Conservation (phyloP, 2,888 invertebrate species). For the Trachelus stipa region DNA sequence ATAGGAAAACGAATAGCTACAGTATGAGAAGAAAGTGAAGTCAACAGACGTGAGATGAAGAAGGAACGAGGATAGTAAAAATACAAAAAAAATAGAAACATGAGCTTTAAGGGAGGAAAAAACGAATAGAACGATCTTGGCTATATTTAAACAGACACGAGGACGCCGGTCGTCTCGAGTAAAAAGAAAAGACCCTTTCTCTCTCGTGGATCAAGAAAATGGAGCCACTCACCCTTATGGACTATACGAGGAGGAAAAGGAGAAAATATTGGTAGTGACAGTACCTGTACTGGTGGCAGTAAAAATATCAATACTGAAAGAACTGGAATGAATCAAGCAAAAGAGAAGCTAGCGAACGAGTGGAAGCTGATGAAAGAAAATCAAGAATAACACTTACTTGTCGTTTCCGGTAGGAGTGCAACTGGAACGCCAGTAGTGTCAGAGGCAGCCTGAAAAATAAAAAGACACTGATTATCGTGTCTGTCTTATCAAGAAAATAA, state of each 20-base stretch:
- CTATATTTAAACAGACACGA: slow-evolving; percentile 57
- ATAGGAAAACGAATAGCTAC: slow-evolving; percentile 13
- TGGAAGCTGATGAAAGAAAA: slow-evolving; percentile 24
- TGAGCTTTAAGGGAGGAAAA: slow-evolving; percentile 31
- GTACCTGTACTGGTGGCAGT: too few relatives aligned
- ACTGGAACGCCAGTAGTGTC: not conserved
- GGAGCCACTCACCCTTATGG: not conserved
- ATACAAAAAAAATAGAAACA: too few relatives aligned
- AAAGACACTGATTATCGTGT: too few relatives aligned
- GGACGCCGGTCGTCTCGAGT: slow-evolving; percentile 40
- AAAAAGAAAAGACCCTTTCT: slow-evolving; percentile 24
- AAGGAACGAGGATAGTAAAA: slow-evolving; percentile 12
- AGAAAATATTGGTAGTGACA: too few relatives aligned
- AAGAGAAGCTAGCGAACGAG: not conserved
- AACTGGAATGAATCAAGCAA: not conserved
- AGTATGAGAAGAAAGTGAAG: slow-evolving; percentile 27
- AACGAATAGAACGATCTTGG: slow-evolving; percentile 42
- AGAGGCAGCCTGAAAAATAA: too few relatives aligned
- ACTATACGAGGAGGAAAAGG: too few relatives aligned
- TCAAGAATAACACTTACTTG: slow-evolving; percentile 28
- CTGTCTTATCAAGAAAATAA: too few relatives aligned
- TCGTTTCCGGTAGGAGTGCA: slow-evolving; percentile 13
- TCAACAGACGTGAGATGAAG: slow-evolving; percentile 20
- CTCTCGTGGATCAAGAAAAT: not conserved
- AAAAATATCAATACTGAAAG: too few relatives aligned